These are phyloP conservation scores for Eilema griseolum DNA, from an alignment of 2,888 invertebrate species.

Conservation along the genomic window DNA sequence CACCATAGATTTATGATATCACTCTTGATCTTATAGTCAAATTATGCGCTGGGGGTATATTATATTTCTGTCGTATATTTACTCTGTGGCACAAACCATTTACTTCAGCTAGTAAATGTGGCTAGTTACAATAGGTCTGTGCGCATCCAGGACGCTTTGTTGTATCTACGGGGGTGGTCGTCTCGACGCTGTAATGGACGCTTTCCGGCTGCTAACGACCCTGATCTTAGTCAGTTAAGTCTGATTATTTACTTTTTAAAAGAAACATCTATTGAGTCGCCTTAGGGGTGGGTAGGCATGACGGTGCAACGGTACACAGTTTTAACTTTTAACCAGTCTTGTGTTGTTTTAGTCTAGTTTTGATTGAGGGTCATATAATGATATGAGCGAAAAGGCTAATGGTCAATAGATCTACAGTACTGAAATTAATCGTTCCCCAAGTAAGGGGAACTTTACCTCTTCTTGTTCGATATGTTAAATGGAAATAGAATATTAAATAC, in stretches of 20 bases:
- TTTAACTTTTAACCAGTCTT: too few species aligned
- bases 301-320: too few species aligned
- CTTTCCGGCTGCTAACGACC: conserved; percentile 18
- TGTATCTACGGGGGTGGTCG: conserved; percentile 22
- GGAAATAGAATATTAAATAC: too few species aligned
- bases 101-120: conserved; percentile 2
- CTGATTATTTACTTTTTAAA: not conserved
- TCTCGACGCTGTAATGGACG: conserved; percentile 19
- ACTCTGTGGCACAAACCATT: not conserved
- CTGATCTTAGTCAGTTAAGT: conserved; percentile 6
- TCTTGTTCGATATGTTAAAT: too few species aligned
- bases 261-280: not conserved
- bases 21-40: not conserved
- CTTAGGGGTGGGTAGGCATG: not conserved
- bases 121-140: conserved; percentile 10
- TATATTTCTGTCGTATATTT: not conserved
- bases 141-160: conserved; percentile 10
- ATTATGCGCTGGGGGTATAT: not conserved
- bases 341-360: too few species aligned
- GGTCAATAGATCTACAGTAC: too few species aligned
- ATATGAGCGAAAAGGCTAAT: too few species aligned
- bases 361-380: too few species aligned
- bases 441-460: too few species aligned
- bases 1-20: not conserved
- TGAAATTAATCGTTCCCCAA: too few species aligned